Evolutionary conservation across 1,140 invertebrate species (phyloP).

Genomic region (Spodoptera frugiperda): DNA sequence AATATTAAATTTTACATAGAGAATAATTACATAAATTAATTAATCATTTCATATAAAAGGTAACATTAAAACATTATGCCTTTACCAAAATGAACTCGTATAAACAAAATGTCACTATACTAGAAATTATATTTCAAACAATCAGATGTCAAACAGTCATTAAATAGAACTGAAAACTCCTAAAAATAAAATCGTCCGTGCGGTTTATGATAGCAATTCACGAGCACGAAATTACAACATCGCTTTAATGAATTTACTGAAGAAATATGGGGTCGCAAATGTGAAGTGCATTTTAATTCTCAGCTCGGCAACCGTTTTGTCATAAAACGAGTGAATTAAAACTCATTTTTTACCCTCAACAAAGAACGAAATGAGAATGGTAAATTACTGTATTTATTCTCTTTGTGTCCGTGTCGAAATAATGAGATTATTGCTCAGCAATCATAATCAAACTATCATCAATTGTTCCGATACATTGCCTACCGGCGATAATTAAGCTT

Average conservation of each 20-base stretch:
- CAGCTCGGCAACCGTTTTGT: not conserved
- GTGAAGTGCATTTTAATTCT: conserved; percentile 39
- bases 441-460: conserved; percentile 40
- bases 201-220: conserved; percentile 11
- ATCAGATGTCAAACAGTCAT: not conserved
- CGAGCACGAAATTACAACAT: conserved; percentile 10
- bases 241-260: conserved; percentile 42
- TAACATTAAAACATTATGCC: too few species aligned
- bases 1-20: too few species aligned
- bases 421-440: conserved; percentile 23
- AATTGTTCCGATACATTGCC: conserved; percentile 34
- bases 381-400: conserved; percentile 28
- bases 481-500: conserved; percentile 22
- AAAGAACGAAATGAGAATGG: conserved; percentile 27
- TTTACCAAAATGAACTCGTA: too few species aligned
- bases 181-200: conserved; percentile 4
- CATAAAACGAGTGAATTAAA: conserved; percentile 8
- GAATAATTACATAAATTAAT: too few species aligned
- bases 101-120: too few species aligned
- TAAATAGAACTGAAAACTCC: not conserved
- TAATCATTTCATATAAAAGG: too few species aligned
- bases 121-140: not conserved
- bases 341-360: conserved; percentile 4
- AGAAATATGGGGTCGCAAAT: conserved; percentile 47
- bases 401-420: conserved; percentile 27